phyloP scores from a whole-genome alignment of 2,888 invertebrate species.

The Geotrupes spiniger region DNA sequence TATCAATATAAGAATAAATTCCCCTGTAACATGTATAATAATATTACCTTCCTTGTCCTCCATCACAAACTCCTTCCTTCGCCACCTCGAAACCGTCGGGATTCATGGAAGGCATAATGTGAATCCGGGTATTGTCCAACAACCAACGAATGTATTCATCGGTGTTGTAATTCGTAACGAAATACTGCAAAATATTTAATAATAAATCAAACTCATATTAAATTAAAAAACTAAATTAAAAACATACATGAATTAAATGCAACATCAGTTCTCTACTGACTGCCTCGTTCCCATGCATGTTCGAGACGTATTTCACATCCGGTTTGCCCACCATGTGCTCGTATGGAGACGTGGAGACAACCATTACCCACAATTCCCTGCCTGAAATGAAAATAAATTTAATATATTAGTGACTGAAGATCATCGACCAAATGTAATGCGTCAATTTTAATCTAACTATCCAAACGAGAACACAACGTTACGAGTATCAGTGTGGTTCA shows the following conservation, averaged over 20 bases:
- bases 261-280: constrained; percentile 93
- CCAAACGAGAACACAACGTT: too few species aligned
- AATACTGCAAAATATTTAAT: constrained; percentile 64
- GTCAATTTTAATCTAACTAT: too few species aligned
- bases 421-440: too few species aligned
- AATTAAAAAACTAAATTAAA: too few species aligned
- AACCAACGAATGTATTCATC: constrained; percentile 88
- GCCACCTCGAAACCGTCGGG: constrained; percentile 96
- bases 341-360: constrained; percentile 84
- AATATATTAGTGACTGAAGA: not conserved
- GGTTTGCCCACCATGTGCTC: constrained; percentile 94
- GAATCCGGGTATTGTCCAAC: constrained; percentile 92
- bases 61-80: constrained; percentile 83
- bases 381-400: constrained; percentile 53
- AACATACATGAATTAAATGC: constrained; percentile 77
- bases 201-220: too few species aligned
- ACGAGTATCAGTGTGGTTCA: too few species aligned
- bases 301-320: constrained; percentile 96
- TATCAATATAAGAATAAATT: too few species aligned
- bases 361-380: constrained; percentile 92
- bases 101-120: constrained; percentile 97
- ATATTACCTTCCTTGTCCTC: constrained; percentile 77
- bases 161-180: constrained; percentile 77
- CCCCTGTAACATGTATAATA: too few species aligned
- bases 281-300: constrained; percentile 94